These are phyloP conservation scores for Notocelia uddmanniana DNA, from an alignment of 2,888 invertebrate species.

Conservation along the genomic window DNA sequence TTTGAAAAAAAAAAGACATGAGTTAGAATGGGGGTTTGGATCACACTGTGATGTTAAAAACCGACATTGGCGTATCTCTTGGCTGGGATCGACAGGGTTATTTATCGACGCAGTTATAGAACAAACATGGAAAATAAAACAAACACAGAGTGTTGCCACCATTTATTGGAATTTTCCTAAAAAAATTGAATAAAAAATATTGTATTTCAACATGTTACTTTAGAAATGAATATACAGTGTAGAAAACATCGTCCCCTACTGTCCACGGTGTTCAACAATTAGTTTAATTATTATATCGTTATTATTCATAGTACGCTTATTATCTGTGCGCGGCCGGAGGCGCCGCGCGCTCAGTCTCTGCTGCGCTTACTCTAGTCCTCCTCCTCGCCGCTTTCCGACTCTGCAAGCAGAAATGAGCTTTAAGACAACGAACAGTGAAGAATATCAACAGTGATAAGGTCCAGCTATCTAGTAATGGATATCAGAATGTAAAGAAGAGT, in stretches of 20 bases:
- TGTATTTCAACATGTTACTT: constrained; percentile 84
- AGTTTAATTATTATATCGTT: constrained; percentile 60
- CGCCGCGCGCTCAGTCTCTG: constrained; percentile 75
- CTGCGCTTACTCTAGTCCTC: constrained; percentile 84
- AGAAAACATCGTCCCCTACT: constrained; percentile 64
- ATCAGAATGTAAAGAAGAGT: too few species aligned
- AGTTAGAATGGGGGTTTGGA: too few species aligned
- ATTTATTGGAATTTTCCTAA: constrained; percentile 84
- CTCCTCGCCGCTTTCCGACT: constrained; percentile 84
- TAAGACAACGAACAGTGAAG: constrained; percentile 1
- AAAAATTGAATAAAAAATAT: constrained; percentile 87
- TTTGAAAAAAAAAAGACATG: too few species aligned
- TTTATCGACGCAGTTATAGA: too few species aligned
- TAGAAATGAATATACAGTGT: constrained; percentile 83
- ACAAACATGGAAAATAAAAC: constrained; percentile 55
- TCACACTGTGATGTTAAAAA: too few species aligned
- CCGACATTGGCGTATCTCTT: too few species aligned
- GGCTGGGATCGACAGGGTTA: too few species aligned
- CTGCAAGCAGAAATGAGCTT: constrained; percentile 59
- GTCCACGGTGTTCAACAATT: constrained; percentile 58
- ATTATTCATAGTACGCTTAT: constrained; percentile 58
- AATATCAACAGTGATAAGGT: too few species aligned
- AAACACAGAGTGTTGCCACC: constrained; percentile 75
- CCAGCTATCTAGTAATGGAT: too few species aligned
- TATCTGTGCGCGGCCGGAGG: constrained; percentile 50